phyloP scores from a whole-genome alignment of 2,888 invertebrate species.

The Leptarthrus brevirostris region DNA sequence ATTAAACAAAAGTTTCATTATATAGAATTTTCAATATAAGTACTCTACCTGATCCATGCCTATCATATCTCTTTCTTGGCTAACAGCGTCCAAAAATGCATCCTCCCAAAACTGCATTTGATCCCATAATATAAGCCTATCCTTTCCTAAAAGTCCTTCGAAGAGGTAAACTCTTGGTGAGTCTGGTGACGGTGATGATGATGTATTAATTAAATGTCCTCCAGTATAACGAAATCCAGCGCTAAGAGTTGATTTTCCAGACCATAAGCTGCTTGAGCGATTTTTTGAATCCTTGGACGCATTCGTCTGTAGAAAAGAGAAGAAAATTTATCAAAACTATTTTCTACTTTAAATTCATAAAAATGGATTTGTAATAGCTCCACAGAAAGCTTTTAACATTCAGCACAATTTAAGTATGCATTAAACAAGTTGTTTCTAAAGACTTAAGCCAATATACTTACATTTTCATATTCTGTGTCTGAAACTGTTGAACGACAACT shows the following conservation, averaged over 20 bases:
- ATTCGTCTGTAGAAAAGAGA: slow-evolving; percentile 59
- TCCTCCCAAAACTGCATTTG: slow-evolving; percentile 99
- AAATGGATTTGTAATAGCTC: not conserved
- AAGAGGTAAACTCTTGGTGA: slow-evolving; percentile 90
- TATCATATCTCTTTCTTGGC: slow-evolving; percentile 97
- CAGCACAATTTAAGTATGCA: slow-evolving; percentile 22
- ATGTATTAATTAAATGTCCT: slow-evolving; percentile 85
- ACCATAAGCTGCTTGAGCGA: slow-evolving; percentile 90
- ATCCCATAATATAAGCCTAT: slow-evolving; percentile 90
- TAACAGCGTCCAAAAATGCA: slow-evolving; percentile 96
- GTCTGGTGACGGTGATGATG: slow-evolving; percentile 90
- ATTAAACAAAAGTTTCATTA: too few species aligned
- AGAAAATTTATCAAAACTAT: not conserved
- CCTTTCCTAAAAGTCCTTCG: slow-evolving; percentile 80
- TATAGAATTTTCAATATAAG: too few species aligned
- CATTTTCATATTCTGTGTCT: slow-evolving; percentile 92
- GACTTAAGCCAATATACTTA: slow-evolving; percentile 70
- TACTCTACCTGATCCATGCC: slow-evolving; percentile 92
- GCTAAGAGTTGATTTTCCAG: slow-evolving; percentile 89
- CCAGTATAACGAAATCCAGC: slow-evolving; percentile 89
- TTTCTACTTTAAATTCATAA: not conserved
- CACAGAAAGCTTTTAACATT: slow-evolving; percentile 36
- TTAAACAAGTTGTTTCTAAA: not conserved
- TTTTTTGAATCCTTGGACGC: slow-evolving; percentile 76
- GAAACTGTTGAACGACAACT: slow-evolving; percentile 90